Percentiles rank a stretch among this genome's conserved stretches.
phyloP scores from a whole-genome alignment of 1,140 invertebrate genomes.

The Heliconius hewitsoni region DNA sequence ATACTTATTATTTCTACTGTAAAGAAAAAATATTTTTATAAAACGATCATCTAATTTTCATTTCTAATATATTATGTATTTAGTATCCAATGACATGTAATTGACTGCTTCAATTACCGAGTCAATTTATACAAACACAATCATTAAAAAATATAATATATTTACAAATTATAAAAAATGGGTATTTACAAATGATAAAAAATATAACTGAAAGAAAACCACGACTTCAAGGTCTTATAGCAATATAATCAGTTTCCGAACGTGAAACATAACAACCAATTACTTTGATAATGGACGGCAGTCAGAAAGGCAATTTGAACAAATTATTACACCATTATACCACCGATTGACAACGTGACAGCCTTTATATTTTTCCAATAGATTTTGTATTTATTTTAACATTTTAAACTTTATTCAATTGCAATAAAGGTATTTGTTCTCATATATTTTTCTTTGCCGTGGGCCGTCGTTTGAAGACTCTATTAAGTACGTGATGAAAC shows the following conservation, averaged over 20 bases:
- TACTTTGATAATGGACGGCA: slow-evolving; percentile 35
- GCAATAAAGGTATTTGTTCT: slow-evolving; percentile 22
- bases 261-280: slow-evolving; percentile 36
- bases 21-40: no score
- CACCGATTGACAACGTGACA: slow-evolving; percentile 50
- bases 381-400: slow-evolving; percentile 2
- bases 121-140: background rate
- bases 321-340: slow-evolving; percentile 44
- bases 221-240: slow-evolving; percentile 23
- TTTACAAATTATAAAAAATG: background rate
- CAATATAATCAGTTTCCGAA: slow-evolving; percentile 17
- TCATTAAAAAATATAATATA: background rate
- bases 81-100: background rate
- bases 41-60: no score
- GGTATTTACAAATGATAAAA: slow-evolving; percentile 16
- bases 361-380: slow-evolving; percentile 35
- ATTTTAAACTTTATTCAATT: slow-evolving; percentile 21
- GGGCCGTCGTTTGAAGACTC: slow-evolving; percentile 45
- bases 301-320: slow-evolving; percentile 38
- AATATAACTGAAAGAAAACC: background rate
- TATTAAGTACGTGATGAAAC: slow-evolving; percentile 58
- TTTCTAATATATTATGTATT: no score
- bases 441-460: background rate
- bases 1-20: no score
- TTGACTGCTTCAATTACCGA: background rate